Percentiles rank a stretch among this genome's conserved stretches.
Conservation (phyloP, 2,888 invertebrate genomes). For the Diarsia mendica region DNA sequence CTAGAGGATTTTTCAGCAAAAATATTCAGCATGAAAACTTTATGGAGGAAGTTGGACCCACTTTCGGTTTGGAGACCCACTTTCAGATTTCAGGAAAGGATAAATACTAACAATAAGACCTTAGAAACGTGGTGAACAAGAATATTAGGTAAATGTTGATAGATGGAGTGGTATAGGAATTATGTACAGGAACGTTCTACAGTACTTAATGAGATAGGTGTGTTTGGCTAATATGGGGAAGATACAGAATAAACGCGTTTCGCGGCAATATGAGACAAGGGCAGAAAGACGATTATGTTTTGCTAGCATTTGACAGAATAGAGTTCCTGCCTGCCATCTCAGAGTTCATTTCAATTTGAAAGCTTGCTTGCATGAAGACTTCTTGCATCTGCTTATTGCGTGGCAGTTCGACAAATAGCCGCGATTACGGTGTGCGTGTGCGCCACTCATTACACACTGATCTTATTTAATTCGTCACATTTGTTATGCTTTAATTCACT, state of each 20-base stretch:
- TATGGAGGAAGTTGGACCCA: not conserved
- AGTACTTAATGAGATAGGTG: no score
- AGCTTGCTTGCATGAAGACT: not conserved
- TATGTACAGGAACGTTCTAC: no score
- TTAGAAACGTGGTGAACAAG: no score
- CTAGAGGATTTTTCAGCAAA: not conserved
- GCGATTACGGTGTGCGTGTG: conserved; percentile 48
- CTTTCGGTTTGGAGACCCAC: no score
- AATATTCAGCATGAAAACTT: not conserved
- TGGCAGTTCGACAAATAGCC: conserved; percentile 30
- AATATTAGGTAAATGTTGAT: not conserved
- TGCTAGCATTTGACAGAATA: no score
- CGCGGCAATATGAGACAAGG: no score
- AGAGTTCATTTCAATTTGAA: not conserved
- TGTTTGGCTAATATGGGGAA: no score
- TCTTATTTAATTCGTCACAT: conserved; percentile 53
- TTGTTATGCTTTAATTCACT: conserved; percentile 47
- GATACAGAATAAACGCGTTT: no score
- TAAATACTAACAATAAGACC: no score
- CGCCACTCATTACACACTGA: conserved; percentile 49
- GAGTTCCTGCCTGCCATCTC: no score
- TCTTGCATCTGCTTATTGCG: not conserved
- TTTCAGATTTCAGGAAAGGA: no score
- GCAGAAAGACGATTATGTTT: no score
- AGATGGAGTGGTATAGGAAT: not conserved